phyloP scores from a whole-genome alignment of 1,140 invertebrate species.

The Cephus cinctus region DNA sequence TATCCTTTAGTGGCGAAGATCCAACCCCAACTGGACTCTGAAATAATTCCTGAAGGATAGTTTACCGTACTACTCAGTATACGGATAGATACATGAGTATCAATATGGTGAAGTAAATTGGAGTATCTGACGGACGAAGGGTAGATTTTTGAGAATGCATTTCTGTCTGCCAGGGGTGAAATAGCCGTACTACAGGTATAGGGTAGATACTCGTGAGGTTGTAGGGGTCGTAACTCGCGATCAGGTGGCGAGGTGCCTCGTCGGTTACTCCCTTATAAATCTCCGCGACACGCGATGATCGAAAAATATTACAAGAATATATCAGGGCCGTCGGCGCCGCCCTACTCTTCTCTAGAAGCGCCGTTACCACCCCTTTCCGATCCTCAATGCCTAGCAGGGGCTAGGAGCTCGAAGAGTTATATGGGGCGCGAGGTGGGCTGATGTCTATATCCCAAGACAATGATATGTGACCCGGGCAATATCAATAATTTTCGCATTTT shows the following conservation, averaged over 20 bases:
- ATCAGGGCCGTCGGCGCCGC: constrained; percentile 52
- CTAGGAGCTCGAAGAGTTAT: constrained; percentile 23
- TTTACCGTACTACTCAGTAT: no score
- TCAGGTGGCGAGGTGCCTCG: constrained; percentile 49
- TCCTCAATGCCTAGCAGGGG: constrained; percentile 5
- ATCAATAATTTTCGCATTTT: constrained; percentile 58
- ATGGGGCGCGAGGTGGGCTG: constrained; percentile 24
- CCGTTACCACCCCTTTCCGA: no score
- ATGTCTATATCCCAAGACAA: constrained; percentile 55
- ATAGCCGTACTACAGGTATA: no score
- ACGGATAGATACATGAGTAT: no score
- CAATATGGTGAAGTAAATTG: no score
- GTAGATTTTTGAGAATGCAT: neutral
- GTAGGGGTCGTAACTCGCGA: constrained; percentile 44
- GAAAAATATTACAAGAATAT: constrained; percentile 59
- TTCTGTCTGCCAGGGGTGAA: no score
- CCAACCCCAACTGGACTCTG: no score
- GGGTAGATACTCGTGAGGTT: neutral
- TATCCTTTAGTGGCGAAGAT: no score
- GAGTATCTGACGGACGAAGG: no score
- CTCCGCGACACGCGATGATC: constrained; percentile 56
- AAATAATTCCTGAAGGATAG: no score
- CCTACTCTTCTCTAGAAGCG: no score
- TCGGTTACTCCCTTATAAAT: constrained; percentile 47
- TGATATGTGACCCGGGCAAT: constrained; percentile 55